Evolutionary conservation across 2,797 vertebrate species (phyloP).

Genomic region (Lophotriccus pileatus): DNA sequence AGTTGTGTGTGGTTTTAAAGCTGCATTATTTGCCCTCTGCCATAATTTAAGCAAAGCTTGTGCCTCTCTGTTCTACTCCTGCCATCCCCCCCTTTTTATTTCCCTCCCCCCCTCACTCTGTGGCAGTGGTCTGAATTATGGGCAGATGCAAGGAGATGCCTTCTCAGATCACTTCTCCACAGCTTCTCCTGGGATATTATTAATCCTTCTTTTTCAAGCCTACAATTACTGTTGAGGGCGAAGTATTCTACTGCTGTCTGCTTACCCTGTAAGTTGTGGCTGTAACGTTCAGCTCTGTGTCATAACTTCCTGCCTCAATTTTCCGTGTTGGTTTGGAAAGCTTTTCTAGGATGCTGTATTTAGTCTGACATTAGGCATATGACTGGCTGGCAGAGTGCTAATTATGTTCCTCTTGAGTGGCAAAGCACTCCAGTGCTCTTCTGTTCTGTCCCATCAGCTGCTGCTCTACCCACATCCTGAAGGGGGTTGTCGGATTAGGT

Average conservation of each 20-base stretch:
- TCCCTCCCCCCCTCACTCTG: not conserved
- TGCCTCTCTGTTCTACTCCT: not conserved
- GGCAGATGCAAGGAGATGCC: not conserved
- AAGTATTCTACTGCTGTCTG: not conserved
- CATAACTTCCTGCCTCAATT: conserved; percentile 34
- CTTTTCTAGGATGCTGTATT: not conserved
- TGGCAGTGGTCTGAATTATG: not conserved
- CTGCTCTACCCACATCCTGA: not conserved
- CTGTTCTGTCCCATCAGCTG: not conserved
- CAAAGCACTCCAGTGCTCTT: not conserved
- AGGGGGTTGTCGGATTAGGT: not conserved
- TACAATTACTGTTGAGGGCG: not conserved
- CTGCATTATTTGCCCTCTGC: not conserved
- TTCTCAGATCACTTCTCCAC: not conserved
- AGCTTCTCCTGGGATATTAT: not conserved
- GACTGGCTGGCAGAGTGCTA: conserved; percentile 18
- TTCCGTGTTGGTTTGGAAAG: conserved; percentile 45
- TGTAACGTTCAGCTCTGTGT: not conserved
- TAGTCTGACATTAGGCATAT: not conserved
- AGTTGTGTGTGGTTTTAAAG: not conserved
- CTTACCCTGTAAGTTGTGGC: not conserved
- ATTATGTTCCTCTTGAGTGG: not conserved
- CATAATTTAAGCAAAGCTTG: not conserved
- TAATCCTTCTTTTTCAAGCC: conserved; percentile 12
- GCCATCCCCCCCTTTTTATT: fast-evolving